These are phyloP conservation scores for Macaca mulatta DNA, from an alignment of 2,113 vertebrate species.

Conservation along the genomic window DNA sequence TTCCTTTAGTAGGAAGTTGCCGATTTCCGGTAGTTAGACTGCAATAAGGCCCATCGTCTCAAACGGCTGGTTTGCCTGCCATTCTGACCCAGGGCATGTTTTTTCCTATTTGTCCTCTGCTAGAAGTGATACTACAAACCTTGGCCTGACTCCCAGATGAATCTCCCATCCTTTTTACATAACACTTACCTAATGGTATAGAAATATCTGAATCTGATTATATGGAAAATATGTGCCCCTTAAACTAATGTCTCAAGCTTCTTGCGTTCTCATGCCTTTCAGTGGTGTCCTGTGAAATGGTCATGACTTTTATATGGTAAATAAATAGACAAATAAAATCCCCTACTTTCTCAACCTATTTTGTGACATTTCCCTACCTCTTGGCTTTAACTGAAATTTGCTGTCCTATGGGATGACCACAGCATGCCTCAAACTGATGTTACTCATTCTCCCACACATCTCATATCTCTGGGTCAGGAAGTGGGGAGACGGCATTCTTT, in stretches of 20 bases:
- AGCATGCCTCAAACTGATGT: neutral
- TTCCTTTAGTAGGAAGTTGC: neutral
- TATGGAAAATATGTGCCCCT: neutral
- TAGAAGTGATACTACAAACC: neutral
- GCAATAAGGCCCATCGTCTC: neutral
- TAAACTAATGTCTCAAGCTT: neutral
- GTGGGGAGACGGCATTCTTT: neutral
- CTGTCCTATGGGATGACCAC: neutral
- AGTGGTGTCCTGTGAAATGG: neutral
- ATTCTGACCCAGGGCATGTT: neutral
- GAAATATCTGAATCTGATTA: neutral
- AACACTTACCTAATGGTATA: neutral
- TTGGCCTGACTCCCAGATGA: neutral
- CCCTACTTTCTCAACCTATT: neutral
- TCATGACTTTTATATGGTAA: neutral
- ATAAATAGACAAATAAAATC: neutral
- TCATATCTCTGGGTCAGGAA: conserved; percentile 28
- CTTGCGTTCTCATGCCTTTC: neutral
- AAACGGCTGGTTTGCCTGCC: neutral
- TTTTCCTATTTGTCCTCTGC: neutral
- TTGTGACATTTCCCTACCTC: neutral
- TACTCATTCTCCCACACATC: conserved; percentile 37
- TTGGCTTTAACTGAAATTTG: neutral
- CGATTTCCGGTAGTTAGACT: neutral
- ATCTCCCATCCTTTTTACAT: neutral